Conservation (phyloP, 1,140 invertebrate species). For the Drosophila mojavensis region DNA sequence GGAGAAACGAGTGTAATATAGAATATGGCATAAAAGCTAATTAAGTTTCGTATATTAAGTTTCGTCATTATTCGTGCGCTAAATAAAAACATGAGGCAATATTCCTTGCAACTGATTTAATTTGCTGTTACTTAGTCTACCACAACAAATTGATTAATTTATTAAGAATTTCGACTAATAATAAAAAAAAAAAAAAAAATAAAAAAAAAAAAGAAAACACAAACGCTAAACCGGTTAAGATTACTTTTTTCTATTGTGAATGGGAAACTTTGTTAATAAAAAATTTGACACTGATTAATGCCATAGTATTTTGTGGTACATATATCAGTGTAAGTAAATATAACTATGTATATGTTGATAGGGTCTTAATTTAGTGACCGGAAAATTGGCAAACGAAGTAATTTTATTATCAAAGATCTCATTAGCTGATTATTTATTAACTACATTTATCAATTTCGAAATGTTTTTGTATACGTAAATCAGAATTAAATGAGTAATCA, state of each 20-base stretch:
- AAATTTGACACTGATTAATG: conserved; percentile 47
- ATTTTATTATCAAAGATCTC: conserved; percentile 2
- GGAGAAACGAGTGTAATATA: background rate
- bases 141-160: conserved; percentile 29
- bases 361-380: conserved; percentile 9
- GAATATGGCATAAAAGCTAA: background rate
- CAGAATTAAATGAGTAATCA: too few relatives aligned
- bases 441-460: background rate
- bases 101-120: background rate
- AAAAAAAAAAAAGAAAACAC: background rate
- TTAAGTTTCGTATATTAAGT: background rate
- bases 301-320: conserved; percentile 7
- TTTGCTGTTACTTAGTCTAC: background rate
- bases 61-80: background rate
- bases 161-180: conserved; percentile 18
- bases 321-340: conserved; percentile 8
- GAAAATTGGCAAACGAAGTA: background rate
- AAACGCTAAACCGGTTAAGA: conserved; percentile 11
- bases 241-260: conserved; percentile 12
- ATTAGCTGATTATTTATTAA: background rate
- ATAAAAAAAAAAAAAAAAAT: conserved; percentile 19
- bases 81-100: conserved; percentile 20
- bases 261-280: conserved; percentile 29
- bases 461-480: too few relatives aligned
- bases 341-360: background rate